Conservation (phyloP, 2,888 invertebrate genomes). For the Molanna angustata region DNA sequence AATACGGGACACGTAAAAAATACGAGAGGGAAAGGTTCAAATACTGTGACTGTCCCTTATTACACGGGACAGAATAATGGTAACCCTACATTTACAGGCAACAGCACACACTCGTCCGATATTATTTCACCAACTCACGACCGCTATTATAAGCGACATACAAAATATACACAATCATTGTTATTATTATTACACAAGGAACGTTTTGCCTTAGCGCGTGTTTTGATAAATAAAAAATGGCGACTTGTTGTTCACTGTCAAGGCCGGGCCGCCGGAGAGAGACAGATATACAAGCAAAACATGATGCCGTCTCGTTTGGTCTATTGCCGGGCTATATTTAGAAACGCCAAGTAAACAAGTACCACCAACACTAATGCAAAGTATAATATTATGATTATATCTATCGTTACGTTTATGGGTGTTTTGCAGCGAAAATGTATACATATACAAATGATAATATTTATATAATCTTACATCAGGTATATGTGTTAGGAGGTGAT, state of each 20-base stretch:
- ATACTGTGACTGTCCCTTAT: too few relatives aligned
- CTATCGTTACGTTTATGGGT: neutral
- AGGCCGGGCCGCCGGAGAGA: constrained; percentile 53
- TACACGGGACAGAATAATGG: too few relatives aligned
- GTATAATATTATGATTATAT: too few relatives aligned
- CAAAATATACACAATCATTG: neutral
- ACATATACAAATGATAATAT: too few relatives aligned
- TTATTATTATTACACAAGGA: neutral
- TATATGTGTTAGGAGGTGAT: neutral
- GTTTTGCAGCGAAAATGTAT: constrained; percentile 13
- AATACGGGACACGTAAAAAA: too few relatives aligned
- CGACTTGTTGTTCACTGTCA: constrained; percentile 47
- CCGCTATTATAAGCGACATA: neutral
- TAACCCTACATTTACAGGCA: too few relatives aligned
- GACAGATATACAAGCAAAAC: constrained; percentile 19
- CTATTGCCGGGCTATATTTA: constrained; percentile 18
- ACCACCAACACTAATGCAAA: constrained; percentile 5
- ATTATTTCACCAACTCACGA: neutral
- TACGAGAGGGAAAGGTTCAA: too few relatives aligned
- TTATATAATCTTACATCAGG: neutral
- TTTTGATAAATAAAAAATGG: neutral
- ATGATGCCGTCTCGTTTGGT: constrained; percentile 9
- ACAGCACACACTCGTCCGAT: constrained; percentile 8
- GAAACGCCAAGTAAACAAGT: constrained; percentile 7
- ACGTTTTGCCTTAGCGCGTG: neutral